Evolutionary conservation across 2,888 invertebrate species (phyloP).

Genomic region (Chrysina gloriosa): DNA sequence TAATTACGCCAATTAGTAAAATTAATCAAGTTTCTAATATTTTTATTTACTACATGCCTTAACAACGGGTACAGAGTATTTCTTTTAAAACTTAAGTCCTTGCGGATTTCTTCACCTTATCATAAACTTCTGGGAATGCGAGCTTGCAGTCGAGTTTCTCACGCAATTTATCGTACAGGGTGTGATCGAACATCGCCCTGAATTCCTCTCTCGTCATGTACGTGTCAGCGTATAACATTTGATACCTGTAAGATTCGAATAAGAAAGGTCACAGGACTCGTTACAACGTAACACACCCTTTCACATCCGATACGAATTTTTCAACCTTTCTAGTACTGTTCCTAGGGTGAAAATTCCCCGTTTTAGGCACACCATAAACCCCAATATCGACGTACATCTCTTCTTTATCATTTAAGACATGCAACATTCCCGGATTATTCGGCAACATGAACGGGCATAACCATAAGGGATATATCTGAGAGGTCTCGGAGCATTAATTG

Average conservation of each 20-base stretch:
- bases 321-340: conserved; percentile 77
- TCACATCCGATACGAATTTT: conserved; percentile 73
- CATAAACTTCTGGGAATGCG: conserved; percentile 79
- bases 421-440: conserved; percentile 78
- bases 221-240: conserved; percentile 88
- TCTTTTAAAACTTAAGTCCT: conserved; percentile 16
- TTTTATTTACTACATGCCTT: background rate
- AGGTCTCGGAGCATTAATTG: too few species aligned
- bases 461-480: conserved; percentile 88
- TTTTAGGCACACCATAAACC: conserved; percentile 81
- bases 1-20: too few species aligned
- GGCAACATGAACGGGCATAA: conserved; percentile 82
- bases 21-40: background rate
- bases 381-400: conserved; percentile 84
- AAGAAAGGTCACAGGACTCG: conserved; percentile 38
- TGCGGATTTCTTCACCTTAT: conserved; percentile 42
- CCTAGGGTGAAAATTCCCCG: conserved; percentile 71
- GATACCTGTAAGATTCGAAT: conserved; percentile 68
- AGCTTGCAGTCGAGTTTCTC: conserved; percentile 70
- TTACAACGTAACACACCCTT: conserved; percentile 65
- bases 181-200: conserved; percentile 82
- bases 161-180: conserved; percentile 76
- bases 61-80: background rate
- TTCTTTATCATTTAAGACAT: conserved; percentile 64
- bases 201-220: conserved; percentile 81